Evolutionary conservation across 2,113 vertebrate genomes (phyloP).

Genomic region (Chrysemys picta): DNA sequence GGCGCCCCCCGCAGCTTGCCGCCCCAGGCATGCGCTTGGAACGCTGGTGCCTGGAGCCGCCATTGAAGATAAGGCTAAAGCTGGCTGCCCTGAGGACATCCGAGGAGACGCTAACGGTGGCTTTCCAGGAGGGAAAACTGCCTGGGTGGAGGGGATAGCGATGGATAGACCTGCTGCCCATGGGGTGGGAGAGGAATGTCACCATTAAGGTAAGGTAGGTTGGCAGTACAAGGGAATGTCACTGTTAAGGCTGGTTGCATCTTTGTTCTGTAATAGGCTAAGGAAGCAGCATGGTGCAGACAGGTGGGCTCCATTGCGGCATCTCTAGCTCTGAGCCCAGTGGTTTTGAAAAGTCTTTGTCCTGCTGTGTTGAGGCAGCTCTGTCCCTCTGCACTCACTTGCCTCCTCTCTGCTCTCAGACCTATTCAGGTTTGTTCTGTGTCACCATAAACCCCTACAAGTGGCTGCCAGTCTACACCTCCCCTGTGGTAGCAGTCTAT

Average conservation of each 20-base stretch:
- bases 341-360: background rate
- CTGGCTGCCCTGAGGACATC: background rate
- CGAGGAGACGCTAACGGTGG: background rate
- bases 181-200: background rate
- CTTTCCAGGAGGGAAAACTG: background rate
- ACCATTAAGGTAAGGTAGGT: background rate
- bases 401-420: conserved; percentile 72
- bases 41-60: no score
- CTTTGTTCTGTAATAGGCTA: background rate
- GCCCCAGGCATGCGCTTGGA: no score
- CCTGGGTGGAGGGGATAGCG: background rate
- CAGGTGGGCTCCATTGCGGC: background rate
- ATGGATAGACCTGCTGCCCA: background rate
- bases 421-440: conserved; percentile 95
- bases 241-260: background rate
- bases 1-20: no score
- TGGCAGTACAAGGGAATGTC: background rate
- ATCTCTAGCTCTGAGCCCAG: background rate
- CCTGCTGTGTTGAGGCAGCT: background rate
- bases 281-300: background rate
- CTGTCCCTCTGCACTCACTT: background rate
- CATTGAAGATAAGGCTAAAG: background rate
- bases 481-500: conserved; percentile 89
- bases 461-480: conserved; percentile 92
- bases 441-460: conserved; percentile 97